Evolutionary conservation across 2,113 vertebrate genomes (phyloP), one percentile per base, ranked within the genome.

Genomic region (Acanthochromis polyacanthus): DNA sequence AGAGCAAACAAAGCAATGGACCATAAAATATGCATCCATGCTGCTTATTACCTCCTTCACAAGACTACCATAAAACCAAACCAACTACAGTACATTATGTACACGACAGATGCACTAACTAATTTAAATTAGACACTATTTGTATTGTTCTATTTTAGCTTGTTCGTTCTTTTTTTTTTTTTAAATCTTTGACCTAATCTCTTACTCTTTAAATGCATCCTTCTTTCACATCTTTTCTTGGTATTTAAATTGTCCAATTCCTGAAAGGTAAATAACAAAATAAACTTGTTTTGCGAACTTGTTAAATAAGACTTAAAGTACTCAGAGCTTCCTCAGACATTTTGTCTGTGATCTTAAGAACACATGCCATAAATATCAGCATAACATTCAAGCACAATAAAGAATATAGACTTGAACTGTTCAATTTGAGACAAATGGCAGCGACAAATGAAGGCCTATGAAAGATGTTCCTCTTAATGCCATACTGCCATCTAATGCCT

Each of bases 401-500:
- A 16, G 36, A 23, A 66, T 17, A 52, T 0, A 30, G 63, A 22
- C 46, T 23, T 40, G 12, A 0, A 51, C 17, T 23, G n/a, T 15
- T 58, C 28, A 12, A 12, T 15, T 19, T 72, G 11, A 53, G 1
- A 10, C 48, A 25, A 52, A 28, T 19, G 38, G 3, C 23, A 3
- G 23, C 11, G 0, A 38, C 10, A 30, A 20, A 22, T 19, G 1
- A 61, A 52, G 6, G 1, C 8, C 4, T 55, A 15, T 10, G 5
- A 6, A 14, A 32, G 32, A 36, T 36, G 32, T 20, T 9, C 1
- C 32, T 11, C 9, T 17, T 46, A 14, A 68, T 36, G 36, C 22
- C 30, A 70, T 32, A 55, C 46, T 78, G 74, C 64, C 78, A 78
- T 51, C 78, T 75, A 66, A 50, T 60, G 70, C 51, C 8, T 23